Evolutionary conservation across 2,888 invertebrate genomes (phyloP).

Genomic region (Paralinhomoeus sp.): DNA sequence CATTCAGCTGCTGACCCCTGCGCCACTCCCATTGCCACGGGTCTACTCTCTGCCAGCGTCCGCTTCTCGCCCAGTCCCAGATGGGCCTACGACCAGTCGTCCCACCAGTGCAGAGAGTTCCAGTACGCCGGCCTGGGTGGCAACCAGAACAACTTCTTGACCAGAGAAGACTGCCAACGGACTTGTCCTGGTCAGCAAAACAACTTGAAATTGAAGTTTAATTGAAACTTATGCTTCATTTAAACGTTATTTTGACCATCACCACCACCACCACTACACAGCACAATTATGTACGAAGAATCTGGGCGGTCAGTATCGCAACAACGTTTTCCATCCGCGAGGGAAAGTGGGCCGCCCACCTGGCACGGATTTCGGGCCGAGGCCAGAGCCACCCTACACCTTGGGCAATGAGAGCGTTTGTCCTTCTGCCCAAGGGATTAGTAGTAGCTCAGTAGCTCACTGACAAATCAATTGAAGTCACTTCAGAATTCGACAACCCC

Average conservation of each 20-base stretch:
- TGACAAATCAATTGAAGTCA: not conserved
- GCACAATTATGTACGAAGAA: not conserved
- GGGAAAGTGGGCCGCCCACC: too few species aligned
- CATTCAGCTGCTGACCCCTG: constrained; percentile 4
- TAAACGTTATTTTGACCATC: too few species aligned
- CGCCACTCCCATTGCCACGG: not conserved
- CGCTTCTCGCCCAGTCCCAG: not conserved
- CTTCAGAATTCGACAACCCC: constrained; percentile 11
- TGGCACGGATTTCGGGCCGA: too few species aligned
- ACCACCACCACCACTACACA: too few species aligned
- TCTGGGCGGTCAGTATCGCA: too few species aligned
- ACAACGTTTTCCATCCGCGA: not conserved
- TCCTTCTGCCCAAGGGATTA: not conserved
- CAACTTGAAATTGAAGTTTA: not conserved
- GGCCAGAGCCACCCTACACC: too few species aligned
- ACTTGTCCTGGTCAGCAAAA: constrained; percentile 4
- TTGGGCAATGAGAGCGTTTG: not conserved
- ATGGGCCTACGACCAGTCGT: constrained; percentile 1
- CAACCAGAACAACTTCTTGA: constrained; percentile 7
- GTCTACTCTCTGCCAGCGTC: not conserved
- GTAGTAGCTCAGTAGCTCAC: not conserved
- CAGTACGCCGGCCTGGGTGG: constrained; percentile 5
- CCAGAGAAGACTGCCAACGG: constrained; percentile 3
- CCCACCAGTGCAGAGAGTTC: constrained; percentile 1
- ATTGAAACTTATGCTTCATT: too few species aligned